Evolutionary conservation across 2,888 invertebrate species (phyloP), one percentile per base, ranked within the genome.

Genomic region (Serripes groenlandicus): DNA sequence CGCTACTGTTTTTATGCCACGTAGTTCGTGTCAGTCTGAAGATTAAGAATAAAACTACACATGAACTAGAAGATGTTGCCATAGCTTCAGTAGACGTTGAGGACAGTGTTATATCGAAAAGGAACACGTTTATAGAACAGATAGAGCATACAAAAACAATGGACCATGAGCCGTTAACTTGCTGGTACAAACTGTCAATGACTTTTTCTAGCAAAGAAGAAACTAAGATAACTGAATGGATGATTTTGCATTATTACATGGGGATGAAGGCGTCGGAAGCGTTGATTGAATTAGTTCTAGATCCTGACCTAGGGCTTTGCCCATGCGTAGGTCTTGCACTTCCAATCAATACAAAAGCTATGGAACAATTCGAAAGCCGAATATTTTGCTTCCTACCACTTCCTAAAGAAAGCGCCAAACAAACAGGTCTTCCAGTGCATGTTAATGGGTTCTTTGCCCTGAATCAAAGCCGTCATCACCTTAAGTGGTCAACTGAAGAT

Each of bases 311-410:
- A 11, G 75, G 78, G 15, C 78, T 76, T 35, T 81, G 75, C 37
- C 84, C 84, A 9, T 66, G 62, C 28, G 84, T 84, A n/a, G 78
- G 84, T 3, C 56, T 84, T 26, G 84, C 84, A 15, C 21, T 26
- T 11, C 84, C 80, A 54, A 42, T 58, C 21, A 74, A 78, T 18
- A 49, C 72, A 18, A 75, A 82, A 23, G 21, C 71, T 35, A 70
- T 64, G 11, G 11, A 32, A 35, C 64, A 60, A 1, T 83, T 83
- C 60, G 78, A 82, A 64, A 93, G 94, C 23, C 93, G 93, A 37
- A 84, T 93, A 7, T 94, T 93, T 78, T 93, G 93, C 75, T 93
- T 93, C 75, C 86, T 94, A 26, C 94, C 94, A n/a, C 89, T 94
- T 26, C 92, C 94, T 4, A 69, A 87, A 49, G 91, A 91, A 69